Conservation (phyloP, 1,140 invertebrate species). For the Rhagoletis zephyria region DNA sequence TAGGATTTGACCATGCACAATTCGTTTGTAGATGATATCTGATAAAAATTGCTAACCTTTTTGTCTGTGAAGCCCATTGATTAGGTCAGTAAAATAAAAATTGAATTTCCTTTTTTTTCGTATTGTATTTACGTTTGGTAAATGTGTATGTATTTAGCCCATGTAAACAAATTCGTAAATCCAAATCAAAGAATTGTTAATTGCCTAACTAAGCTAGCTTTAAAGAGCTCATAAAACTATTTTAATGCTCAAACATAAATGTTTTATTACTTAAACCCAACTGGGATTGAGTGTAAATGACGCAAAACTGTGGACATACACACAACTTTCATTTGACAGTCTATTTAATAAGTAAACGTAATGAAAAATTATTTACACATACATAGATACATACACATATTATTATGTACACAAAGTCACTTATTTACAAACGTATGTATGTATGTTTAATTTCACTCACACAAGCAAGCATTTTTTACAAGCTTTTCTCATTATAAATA, state of each 20-base stretch:
- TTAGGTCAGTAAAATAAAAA: too few relatives aligned
- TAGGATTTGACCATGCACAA: background rate
- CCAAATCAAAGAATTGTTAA: constrained; percentile 13
- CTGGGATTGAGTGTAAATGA: constrained; percentile 17
- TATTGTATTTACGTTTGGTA: too few relatives aligned
- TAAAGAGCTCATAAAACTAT: constrained; percentile 7
- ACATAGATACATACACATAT: background rate
- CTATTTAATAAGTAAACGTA: background rate
- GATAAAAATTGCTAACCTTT: background rate
- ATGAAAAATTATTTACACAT: background rate
- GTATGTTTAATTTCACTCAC: background rate
- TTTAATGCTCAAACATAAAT: constrained; percentile 26
- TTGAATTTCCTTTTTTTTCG: too few relatives aligned
- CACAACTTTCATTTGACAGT: constrained; percentile 1
- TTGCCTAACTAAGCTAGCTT: constrained; percentile 2
- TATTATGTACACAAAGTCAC: background rate
- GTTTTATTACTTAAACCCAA: constrained; percentile 2
- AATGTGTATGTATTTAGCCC: background rate
- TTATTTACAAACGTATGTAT: background rate
- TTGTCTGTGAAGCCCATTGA: background rate
- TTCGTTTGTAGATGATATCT: background rate
- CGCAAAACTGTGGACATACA: background rate
- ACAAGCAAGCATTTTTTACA: background rate
- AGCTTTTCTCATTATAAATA: background rate
- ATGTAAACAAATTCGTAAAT: constrained; percentile 32